Evolutionary conservation across 1,140 invertebrate species (phyloP).

Genomic region (Aradophagus sp.): DNA sequence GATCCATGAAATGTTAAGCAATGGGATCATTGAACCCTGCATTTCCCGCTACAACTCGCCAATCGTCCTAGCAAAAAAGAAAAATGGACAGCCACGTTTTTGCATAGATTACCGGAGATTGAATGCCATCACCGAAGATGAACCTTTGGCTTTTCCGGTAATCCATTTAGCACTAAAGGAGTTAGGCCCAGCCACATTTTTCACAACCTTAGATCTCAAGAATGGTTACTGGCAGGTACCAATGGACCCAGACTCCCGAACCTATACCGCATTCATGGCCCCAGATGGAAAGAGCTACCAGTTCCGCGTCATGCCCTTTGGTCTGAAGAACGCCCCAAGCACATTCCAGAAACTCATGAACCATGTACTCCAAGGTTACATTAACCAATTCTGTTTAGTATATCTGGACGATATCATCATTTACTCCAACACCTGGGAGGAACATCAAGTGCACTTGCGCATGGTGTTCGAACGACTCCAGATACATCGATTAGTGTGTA

Average conservation of each 20-base stretch:
- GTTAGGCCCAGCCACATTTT: not conserved
- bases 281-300: not conserved
- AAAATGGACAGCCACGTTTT: not conserved
- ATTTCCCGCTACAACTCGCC: not conserved
- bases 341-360: not conserved
- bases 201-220: not conserved
- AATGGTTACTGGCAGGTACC: conserved; percentile 3
- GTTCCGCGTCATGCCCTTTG: not conserved
- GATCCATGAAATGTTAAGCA: not conserved
- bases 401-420: conserved; percentile 2
- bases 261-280: not conserved
- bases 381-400: not conserved
- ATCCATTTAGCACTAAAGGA: not conserved
- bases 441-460: not conserved
- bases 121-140: not conserved
- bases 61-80: not conserved
- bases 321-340: too few species aligned
- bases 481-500: not conserved
- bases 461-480: not conserved
- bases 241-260: not conserved
- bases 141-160: not conserved
- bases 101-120: not conserved
- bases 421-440: not conserved
- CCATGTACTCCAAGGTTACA: too few species aligned
- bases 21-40: not conserved